phyloP scores from a whole-genome alignment of 2,113 vertebrate species.

The Cynopterus brachyotis region DNA sequence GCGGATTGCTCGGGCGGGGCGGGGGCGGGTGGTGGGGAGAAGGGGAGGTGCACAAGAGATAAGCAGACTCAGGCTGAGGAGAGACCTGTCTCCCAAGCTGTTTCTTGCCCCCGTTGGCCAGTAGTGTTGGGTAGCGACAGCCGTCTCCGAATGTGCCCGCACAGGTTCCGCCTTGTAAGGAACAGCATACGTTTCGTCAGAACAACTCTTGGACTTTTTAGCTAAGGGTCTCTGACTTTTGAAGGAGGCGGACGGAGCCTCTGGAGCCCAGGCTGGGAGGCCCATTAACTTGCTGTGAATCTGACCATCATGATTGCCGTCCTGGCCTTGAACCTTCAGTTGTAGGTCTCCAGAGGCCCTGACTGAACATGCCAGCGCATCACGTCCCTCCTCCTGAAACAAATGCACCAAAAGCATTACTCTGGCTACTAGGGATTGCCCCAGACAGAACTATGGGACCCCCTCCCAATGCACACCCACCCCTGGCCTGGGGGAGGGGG shows the following conservation, averaged over 20 bases:
- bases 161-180: neutral
- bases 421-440: neutral
- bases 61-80: neutral
- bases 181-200: neutral
- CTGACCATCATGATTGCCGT: neutral
- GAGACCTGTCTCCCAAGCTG: conserved; percentile 16
- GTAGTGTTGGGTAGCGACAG: neutral
- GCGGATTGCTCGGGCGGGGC: neutral
- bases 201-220: neutral
- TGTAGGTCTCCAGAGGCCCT: neutral
- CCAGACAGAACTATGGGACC: neutral
- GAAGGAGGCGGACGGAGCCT: neutral
- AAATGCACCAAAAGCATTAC: neutral
- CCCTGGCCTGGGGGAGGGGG: neutral
- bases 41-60: neutral
- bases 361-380: conserved; percentile 6
- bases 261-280: neutral
- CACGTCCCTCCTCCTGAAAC: neutral
- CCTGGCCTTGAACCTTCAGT: neutral
- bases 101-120: neutral
- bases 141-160: neutral
- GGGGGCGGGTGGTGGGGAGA: neutral
- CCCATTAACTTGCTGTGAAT: neutral
- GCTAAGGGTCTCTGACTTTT: neutral
- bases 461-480: neutral